A percentile compares a stretch with the other conserved stretches of the same genome.
These are phyloP conservation scores for Carabus problematicus DNA, from an alignment of 2,888 invertebrate genomes.

Conservation along the genomic window DNA sequence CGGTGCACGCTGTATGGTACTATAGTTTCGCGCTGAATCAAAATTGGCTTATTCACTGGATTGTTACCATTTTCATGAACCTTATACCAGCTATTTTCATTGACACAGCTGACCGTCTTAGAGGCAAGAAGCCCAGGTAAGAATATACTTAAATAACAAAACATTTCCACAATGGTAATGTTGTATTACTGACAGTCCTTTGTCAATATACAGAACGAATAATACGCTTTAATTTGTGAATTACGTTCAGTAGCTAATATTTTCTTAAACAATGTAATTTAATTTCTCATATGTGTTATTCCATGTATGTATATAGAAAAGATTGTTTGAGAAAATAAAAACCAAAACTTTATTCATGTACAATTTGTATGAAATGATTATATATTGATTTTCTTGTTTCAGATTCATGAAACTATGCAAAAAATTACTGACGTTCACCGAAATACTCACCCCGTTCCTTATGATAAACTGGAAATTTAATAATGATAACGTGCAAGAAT, in stretches of 20 bases:
- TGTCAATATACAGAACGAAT: no score
- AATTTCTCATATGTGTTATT: no score
- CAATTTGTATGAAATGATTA: no score
- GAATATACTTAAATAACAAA: constrained; percentile 47
- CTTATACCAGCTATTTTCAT: constrained; percentile 67
- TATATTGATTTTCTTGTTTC: neutral
- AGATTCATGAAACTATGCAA: constrained; percentile 43
- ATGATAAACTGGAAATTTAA: constrained; percentile 63
- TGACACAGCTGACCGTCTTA: constrained; percentile 61
- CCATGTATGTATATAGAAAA: neutral
- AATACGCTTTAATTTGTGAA: no score
- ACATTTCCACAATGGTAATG: no score
- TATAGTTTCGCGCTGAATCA: constrained; percentile 69
- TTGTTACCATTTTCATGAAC: constrained; percentile 69
- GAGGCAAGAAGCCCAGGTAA: constrained; percentile 66
- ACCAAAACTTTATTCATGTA: no score
- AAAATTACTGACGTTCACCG: constrained; percentile 38
- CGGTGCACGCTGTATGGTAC: constrained; percentile 70
- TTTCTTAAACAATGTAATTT: no score
- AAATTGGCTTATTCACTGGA: constrained; percentile 63
- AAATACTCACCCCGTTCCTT: constrained; percentile 50
- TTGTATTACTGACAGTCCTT: no score
- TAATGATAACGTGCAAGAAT: constrained; percentile 65
- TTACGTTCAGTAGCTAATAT: no score
- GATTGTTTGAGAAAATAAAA: neutral